Conservation (phyloP, 2,113 vertebrate genomes). For the Vombatus ursinus region DNA sequence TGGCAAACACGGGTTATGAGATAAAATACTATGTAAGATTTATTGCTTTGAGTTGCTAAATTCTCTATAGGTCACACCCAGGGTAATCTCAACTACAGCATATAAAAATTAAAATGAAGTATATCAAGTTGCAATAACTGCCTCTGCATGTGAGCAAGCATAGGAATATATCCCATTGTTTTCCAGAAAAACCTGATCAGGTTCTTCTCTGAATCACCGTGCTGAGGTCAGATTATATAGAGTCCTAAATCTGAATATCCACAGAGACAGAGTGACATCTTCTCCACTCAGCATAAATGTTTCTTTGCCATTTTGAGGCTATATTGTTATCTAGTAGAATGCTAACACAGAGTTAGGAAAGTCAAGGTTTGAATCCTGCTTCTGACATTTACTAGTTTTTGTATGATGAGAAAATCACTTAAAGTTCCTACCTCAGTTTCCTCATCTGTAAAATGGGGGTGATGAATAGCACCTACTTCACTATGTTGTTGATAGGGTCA, state of each 20-base stretch:
- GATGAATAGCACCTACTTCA: not conserved
- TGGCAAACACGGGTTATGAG: not conserved
- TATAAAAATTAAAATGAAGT: not conserved
- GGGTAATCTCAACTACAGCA: not conserved
- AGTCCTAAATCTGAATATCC: too few species aligned
- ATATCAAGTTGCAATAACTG: not conserved
- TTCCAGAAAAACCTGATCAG: not conserved
- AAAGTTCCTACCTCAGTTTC: not conserved
- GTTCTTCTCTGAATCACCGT: not conserved
- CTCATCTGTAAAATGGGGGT: not conserved
- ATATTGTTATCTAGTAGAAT: not conserved
- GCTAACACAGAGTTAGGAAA: not conserved
- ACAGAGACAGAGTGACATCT: not conserved
- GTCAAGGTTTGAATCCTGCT: too few species aligned
- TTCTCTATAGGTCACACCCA: not conserved
- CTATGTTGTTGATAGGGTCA: not conserved
- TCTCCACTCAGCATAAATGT: not conserved
- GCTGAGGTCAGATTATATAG: not conserved
- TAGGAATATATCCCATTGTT: not conserved
- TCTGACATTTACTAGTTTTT: not conserved
- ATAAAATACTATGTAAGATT: not conserved
- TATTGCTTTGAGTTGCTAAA: not conserved
- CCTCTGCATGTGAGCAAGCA: not conserved
- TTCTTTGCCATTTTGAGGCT: not conserved
- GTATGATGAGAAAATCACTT: not conserved